Base-by-base conservation (phyloP, 2,797 vertebrate genomes). In the Acanthopagrus latus region DNA sequence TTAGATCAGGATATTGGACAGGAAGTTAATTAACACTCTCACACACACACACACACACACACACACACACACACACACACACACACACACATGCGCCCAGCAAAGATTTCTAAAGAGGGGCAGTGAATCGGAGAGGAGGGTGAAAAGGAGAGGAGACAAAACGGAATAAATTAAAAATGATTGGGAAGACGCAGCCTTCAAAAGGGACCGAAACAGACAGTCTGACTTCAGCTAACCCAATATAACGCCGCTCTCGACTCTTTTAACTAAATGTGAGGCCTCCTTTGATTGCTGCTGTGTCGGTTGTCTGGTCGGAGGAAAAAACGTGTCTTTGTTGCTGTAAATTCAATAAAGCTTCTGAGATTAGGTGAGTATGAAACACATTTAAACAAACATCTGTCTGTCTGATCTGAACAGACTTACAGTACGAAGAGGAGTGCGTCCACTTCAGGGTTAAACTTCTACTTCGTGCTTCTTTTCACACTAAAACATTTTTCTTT, bases 1-100 rank as follows among this genome's bases (percentile, higher is more conserved):
- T 90, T 88, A 88, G 83, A 90, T 91, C 76, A 92, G 76, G 86
- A 86, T 83, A 83, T 84, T 84, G 74, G 88, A 81, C 82, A 76
- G 88, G 76, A 90, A 84, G 76, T 81, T 78, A 83, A 92, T 91
- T 83, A 90, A 76, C 71, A 27, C 81, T 54, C 38, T 47, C 29
- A 56, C 59, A 80, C 75, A 66, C 27, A 27, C 27, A 27, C 75
- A 66, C 29, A 56, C 56, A 80, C 75, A 66, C 29, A 56, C 59
- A 80, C 75, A 66, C 29, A 56, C 56, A 80, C 75, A 66, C 29
- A 56, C 59, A 80, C 75, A 66, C 29, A 56, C 59, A 80, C 75
- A 66, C 29, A 56, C 56, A 80, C 75, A 66, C 27, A 27, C 27
- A 27, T n/a, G 48, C 21, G 48, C 21, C 55, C 9, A 67, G 21